Evolutionary conservation across 2,888 invertebrate genomes (phyloP).

Genomic region (Biston betularia): DNA sequence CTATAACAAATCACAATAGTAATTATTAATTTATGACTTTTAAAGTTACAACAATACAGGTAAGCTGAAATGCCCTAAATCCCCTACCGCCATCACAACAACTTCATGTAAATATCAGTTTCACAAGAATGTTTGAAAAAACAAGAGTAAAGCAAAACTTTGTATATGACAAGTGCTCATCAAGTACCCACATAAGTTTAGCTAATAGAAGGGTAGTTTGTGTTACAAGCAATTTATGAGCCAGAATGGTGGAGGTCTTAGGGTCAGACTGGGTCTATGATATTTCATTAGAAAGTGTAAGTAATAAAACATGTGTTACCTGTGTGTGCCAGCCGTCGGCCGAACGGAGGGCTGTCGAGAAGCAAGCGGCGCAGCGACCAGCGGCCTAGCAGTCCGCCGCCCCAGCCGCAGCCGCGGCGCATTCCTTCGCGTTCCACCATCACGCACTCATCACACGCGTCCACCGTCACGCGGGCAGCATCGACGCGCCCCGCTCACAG

Average conservation of each 20-base stretch:
- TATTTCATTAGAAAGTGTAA: not conserved
- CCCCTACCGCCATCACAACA: too few species aligned
- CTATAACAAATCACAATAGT: too few species aligned
- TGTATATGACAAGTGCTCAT: too few species aligned
- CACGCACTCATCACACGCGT: slow-evolving; percentile 71
- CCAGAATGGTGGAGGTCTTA: not conserved
- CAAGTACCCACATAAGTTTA: too few species aligned
- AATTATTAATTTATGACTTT: too few species aligned
- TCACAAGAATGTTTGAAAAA: too few species aligned
- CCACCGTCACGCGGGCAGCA: slow-evolving; percentile 59
- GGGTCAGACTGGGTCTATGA: not conserved
- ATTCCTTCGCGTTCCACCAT: slow-evolving; percentile 80
- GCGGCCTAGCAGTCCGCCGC: slow-evolving; percentile 81
- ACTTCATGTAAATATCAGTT: too few species aligned
- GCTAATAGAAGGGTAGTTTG: not conserved
- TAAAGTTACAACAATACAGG: too few species aligned
- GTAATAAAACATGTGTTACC: slow-evolving; percentile 55
- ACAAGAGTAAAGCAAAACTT: too few species aligned
- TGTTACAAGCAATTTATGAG: not conserved
- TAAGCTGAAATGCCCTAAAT: too few species aligned
- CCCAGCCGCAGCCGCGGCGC: slow-evolving; percentile 79
- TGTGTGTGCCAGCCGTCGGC: slow-evolving; percentile 86
- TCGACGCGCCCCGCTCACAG: slow-evolving; percentile 55
- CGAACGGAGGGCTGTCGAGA: slow-evolving; percentile 90
- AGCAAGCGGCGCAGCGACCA: slow-evolving; percentile 90